Percentiles rank a stretch among this genome's conserved stretches.
phyloP scores from a whole-genome alignment of 2,888 invertebrate genomes.

The Lamellibrachia satsuma region DNA sequence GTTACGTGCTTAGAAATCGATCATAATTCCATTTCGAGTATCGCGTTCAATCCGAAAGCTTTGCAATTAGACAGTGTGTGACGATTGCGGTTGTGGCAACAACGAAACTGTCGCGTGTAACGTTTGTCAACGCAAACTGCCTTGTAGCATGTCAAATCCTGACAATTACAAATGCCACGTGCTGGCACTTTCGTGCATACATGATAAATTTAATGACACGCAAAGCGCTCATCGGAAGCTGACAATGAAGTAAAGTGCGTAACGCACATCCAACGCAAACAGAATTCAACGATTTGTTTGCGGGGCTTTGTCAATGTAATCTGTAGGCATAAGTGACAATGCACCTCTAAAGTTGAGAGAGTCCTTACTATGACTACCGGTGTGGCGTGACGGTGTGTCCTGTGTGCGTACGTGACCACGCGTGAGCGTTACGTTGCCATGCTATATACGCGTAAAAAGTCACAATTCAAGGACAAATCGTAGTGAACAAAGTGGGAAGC shows the following conservation, averaged over 20 bases:
- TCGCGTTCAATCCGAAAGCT: slow-evolving; percentile 9
- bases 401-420: too few relatives aligned
- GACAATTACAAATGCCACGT: neutral
- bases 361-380: neutral
- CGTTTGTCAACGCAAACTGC: neutral
- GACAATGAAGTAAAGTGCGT: neutral
- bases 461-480: neutral
- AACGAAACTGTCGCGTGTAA: neutral
- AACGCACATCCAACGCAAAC: neutral
- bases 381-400: neutral
- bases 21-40: slow-evolving; percentile 12
- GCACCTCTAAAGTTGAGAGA: neutral
- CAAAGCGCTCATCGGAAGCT: neutral
- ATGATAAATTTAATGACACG: neutral
- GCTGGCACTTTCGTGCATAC: neutral
- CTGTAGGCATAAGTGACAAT: neutral
- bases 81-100: neutral
- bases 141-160: neutral
- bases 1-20: slow-evolving; percentile 13
- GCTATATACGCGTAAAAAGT: neutral
- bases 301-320: neutral
- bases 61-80: neutral
- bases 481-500: neutral
- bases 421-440: neutral
- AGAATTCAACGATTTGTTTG: neutral